A percentile compares a stretch with the other conserved stretches of the same genome.
Conservation (phyloP, 2,888 invertebrate genomes). For the Leptopterna dolabrata region DNA sequence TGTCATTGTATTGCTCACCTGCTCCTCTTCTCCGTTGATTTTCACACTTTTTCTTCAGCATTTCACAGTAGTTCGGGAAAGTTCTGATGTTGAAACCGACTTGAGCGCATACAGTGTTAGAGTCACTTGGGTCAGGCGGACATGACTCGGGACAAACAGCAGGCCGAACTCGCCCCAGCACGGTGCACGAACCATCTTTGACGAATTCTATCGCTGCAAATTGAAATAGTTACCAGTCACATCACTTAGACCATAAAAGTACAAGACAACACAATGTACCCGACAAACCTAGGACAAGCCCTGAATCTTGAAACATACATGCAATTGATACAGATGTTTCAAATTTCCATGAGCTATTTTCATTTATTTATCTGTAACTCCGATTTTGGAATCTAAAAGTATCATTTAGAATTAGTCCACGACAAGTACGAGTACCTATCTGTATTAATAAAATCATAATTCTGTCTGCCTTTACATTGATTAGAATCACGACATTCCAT, state of each 20-base stretch:
- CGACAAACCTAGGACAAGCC: too few species aligned
- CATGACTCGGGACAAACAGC: neutral
- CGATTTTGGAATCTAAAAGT: too few species aligned
- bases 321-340: too few species aligned
- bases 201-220: slow-evolving; percentile 31
- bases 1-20: neutral
- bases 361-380: too few species aligned
- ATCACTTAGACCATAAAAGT: neutral
- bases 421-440: too few species aligned
- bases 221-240: neutral
- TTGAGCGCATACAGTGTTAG: neutral
- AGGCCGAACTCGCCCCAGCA: neutral
- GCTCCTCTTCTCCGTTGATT: neutral
- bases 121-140: neutral
- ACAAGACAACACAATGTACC: neutral
- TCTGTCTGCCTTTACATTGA: too few species aligned
- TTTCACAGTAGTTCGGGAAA: neutral
- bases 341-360: too few species aligned
- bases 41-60: neutral
- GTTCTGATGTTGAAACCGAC: neutral
- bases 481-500: too few species aligned
- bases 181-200: slow-evolving; percentile 4
- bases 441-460: too few species aligned
- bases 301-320: too few species aligned
- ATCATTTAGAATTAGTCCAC: too few species aligned